These are phyloP conservation scores for Dicycla oo DNA, from an alignment of 2,888 invertebrate genomes.

Conservation along the genomic window DNA sequence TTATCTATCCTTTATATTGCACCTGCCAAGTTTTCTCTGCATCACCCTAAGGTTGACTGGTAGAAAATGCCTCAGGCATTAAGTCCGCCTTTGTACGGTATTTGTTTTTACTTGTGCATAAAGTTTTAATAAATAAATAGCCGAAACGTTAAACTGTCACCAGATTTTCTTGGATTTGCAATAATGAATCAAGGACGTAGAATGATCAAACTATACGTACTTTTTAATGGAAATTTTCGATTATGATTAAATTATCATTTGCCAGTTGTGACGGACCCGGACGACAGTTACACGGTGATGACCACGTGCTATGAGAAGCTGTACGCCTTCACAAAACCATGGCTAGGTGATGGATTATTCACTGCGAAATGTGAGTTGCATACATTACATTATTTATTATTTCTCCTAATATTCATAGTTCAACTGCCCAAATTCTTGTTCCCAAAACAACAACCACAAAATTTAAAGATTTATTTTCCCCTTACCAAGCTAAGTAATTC, in stretches of 20 bases:
- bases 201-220: neutral
- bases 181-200: neutral
- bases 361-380: constrained; percentile 77
- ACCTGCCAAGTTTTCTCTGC: too few species aligned
- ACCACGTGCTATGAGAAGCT: constrained; percentile 82
- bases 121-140: too few species aligned
- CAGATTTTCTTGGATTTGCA: too few species aligned
- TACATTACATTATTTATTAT: neutral
- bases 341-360: constrained; percentile 83
- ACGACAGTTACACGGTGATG: constrained; percentile 79
- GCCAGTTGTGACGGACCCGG: constrained; percentile 82
- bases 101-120: too few species aligned
- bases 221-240: neutral
- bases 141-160: too few species aligned
- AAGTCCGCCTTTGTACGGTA: too few species aligned
- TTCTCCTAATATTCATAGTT: neutral
- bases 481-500: neutral
- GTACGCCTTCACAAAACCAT: constrained; percentile 82
- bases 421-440: neutral
- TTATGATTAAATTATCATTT: constrained; percentile 20
- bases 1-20: too few species aligned
- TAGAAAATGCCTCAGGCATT: too few species aligned
- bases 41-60: too few species aligned
- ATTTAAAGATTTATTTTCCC: neutral
- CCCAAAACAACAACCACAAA: neutral